phyloP scores from a whole-genome alignment of 2,797 vertebrate genomes.

The Uromys caudimaculatus region DNA sequence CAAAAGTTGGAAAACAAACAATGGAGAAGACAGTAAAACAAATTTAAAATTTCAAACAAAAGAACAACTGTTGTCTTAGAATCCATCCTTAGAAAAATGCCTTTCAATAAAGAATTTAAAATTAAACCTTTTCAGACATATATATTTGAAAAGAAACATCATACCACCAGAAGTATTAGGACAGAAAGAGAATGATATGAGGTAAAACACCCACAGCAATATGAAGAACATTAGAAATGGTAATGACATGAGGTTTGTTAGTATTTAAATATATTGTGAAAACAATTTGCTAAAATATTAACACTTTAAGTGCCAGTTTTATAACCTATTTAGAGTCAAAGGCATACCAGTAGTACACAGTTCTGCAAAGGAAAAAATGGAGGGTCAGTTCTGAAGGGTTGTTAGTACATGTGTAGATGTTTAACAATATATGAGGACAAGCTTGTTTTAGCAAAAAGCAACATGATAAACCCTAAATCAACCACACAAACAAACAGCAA shows the following conservation, averaged over 20 bases:
- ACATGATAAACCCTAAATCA: not conserved
- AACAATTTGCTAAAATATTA: not conserved
- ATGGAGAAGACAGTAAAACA: not conserved
- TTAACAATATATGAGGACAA: not conserved
- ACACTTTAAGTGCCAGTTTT: not conserved
- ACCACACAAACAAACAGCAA: not conserved
- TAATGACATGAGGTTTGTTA: not conserved
- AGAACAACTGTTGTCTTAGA: not conserved
- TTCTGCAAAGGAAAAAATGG: not conserved
- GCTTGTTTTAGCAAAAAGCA: not conserved
- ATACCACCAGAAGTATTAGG: not conserved
- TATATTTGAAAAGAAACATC: not conserved
- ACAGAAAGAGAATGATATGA: not conserved
- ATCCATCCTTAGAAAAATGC: not conserved
- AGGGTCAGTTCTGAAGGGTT: not conserved
- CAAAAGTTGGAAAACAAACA: not conserved
- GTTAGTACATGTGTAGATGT: not conserved
- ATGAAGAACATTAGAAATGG: not conserved
- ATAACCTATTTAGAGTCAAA: not conserved
- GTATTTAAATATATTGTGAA: not conserved
- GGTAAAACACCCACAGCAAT: not conserved
- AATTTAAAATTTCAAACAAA: not conserved
- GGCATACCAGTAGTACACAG: not conserved
- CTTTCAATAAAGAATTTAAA: not conserved
- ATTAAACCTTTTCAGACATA: not conserved